Conservation (phyloP, 23 tunicate species). For the Trididemnum nubilum region DNA sequence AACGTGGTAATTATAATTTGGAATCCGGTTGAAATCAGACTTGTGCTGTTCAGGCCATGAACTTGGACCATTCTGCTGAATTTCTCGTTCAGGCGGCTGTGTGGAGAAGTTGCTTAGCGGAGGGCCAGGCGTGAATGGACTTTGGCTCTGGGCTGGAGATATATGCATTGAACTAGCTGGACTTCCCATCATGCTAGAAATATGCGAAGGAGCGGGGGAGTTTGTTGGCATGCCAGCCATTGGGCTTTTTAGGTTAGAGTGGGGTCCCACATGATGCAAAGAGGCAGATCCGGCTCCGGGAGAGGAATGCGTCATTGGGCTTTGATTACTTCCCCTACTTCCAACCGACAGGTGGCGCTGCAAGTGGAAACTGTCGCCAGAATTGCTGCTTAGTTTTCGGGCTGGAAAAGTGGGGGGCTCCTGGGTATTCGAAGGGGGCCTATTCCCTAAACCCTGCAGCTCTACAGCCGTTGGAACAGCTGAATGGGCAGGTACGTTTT, state of each 20-base stretch:
- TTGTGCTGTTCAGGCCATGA: slow-evolving; percentile 1
- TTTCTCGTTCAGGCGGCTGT: neutral
- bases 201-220: slow-evolving; percentile 34
- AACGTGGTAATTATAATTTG: slow-evolving; percentile 28
- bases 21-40: neutral
- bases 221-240: slow-evolving; percentile 18
- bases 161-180: neutral
- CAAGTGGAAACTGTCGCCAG: slow-evolving; percentile 30
- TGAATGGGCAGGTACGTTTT: neutral
- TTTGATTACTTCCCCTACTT: slow-evolving; percentile 36
- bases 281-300: slow-evolving; percentile 24
- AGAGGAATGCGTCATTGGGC: slow-evolving; percentile 63
- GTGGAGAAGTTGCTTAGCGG: neutral
- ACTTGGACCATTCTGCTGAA: neutral
- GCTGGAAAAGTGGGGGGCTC: neutral
- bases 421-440: neutral
- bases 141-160: neutral
- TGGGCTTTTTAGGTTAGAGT: slow-evolving; percentile 44
- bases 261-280: slow-evolving; percentile 20
- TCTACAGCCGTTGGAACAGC: no score
- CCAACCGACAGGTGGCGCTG: slow-evolving; percentile 27
- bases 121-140: neutral
- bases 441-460: no score
- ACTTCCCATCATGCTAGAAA: slow-evolving; percentile 5
- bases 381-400: slow-evolving; percentile 40